Evolutionary conservation across 1,140 invertebrate genomes (phyloP).

Genomic region (Chironomus striatipennis): DNA sequence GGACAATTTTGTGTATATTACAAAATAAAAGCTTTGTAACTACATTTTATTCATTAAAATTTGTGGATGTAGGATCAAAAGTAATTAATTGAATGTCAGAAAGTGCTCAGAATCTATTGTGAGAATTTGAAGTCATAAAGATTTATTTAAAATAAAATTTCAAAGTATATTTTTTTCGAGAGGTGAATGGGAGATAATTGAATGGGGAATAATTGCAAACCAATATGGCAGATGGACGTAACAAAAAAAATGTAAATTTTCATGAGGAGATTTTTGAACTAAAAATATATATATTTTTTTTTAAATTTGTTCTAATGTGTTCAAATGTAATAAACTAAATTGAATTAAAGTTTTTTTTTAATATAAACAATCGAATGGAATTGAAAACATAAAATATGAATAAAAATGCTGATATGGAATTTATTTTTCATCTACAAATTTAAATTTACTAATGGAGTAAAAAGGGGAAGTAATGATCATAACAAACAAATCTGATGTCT

Average conservation of each 20-base stretch:
- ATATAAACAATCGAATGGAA: neutral
- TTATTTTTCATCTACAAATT: neutral
- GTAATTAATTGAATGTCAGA: too few relatives aligned
- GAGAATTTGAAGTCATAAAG: too few relatives aligned
- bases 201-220: constrained; percentile 26
- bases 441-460: neutral
- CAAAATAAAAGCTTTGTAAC: too few relatives aligned
- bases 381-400: neutral
- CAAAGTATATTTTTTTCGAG: too few relatives aligned
- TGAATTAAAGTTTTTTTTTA: neutral
- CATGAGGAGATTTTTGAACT: neutral
- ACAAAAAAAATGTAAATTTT: neutral
- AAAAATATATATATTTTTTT: neutral
- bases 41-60: too few relatives aligned
- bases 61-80: too few relatives aligned
- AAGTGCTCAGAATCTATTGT: too few relatives aligned
- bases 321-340: neutral
- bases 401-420: neutral
- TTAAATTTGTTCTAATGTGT: neutral
- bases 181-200: too few relatives aligned
- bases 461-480: neutral
- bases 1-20: too few relatives aligned
- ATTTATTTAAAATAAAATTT: too few relatives aligned
- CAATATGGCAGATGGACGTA: neutral
- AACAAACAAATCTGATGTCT: neutral